Percentiles rank a stretch among this genome's conserved stretches.
These are phyloP conservation scores for Platalea minor DNA, from an alignment of 2,797 vertebrate genomes.

Conservation along the genomic window DNA sequence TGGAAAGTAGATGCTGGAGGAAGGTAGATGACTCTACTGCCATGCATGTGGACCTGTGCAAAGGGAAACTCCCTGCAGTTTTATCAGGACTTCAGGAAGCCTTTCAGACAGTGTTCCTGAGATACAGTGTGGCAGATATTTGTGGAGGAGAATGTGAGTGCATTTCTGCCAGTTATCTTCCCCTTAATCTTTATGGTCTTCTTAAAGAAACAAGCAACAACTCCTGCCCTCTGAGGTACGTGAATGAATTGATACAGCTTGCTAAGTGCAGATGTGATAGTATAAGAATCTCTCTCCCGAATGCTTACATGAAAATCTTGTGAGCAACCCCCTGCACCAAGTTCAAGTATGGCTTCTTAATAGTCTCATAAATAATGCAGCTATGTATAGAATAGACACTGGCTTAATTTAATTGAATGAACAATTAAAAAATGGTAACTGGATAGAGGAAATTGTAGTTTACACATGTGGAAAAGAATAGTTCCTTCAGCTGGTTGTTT, in stretches of 20 bases:
- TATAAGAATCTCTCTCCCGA: not conserved
- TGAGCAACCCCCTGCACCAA: not conserved
- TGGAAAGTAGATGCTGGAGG: not conserved
- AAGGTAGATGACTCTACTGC: not conserved
- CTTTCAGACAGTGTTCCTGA: not conserved
- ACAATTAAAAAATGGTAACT: not conserved
- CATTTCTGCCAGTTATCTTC: not conserved
- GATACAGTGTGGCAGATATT: not conserved
- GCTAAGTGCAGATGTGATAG: not conserved
- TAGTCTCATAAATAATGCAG: not conserved
- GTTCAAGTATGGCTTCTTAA: not conserved
- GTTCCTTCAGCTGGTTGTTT: not conserved
- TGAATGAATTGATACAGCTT: not conserved
- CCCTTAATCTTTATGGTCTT: not conserved
- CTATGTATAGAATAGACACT: not conserved
- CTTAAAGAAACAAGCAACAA: not conserved
- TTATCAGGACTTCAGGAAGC: not conserved
- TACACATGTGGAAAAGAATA: not conserved
- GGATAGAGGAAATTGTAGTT: not conserved
- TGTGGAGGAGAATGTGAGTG: not conserved
- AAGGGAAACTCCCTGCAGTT: not conserved
- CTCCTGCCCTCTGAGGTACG: accelerated
- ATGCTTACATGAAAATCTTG: not conserved
- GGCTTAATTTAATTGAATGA: not conserved
- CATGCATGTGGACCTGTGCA: accelerated